A percentile compares a stretch with the other conserved stretches of the same genome.
Conservation (phyloP, 2,797 vertebrate genomes). For the Danio jaintianensis region DNA sequence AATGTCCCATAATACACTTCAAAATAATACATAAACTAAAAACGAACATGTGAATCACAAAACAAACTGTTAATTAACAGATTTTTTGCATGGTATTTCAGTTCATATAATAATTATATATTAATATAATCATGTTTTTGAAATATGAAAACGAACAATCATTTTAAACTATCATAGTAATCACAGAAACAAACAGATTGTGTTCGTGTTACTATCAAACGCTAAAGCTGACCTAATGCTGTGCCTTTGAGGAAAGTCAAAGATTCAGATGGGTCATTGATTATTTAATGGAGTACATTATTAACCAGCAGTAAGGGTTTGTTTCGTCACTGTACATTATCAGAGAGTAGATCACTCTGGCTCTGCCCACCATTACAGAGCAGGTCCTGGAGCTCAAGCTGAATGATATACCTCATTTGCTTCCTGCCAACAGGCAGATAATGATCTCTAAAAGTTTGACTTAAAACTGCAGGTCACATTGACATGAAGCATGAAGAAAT, state of each 20-base stretch:
- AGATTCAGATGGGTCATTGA: constrained; percentile 46
- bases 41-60: too few species aligned
- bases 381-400: constrained; percentile 27
- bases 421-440: constrained; percentile 16
- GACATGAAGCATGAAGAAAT: background rate
- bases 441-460: background rate
- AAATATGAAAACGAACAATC: background rate
- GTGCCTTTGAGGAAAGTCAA: constrained; percentile 51
- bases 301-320: constrained; percentile 51
- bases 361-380: constrained; percentile 10
- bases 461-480: background rate
- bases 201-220: constrained; percentile 3
- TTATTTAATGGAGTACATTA: constrained; percentile 51
- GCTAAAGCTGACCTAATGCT: background rate
- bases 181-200: background rate
- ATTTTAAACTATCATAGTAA: background rate
- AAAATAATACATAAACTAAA: too few species aligned
- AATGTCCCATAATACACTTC: too few species aligned
- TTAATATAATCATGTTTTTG: too few species aligned
- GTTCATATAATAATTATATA: too few species aligned
- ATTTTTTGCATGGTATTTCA: too few species aligned
- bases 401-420: constrained; percentile 11
- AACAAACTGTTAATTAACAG: too few species aligned
- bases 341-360: background rate
- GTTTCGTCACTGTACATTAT: constrained; percentile 31